Base-by-base conservation (phyloP, 1,140 invertebrate species). In the Chrysomallon squamiferum region DNA sequence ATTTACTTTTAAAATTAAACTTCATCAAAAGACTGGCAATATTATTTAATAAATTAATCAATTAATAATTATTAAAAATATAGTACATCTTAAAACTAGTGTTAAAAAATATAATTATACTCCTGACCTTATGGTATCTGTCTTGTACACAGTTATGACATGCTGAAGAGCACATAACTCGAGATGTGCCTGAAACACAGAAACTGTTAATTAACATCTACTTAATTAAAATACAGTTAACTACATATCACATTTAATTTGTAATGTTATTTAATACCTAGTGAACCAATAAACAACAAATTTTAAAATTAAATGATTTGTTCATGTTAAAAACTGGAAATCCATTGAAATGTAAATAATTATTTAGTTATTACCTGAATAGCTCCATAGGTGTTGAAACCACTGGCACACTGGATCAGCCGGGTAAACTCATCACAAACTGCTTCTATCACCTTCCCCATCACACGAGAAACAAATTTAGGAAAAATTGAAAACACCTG, bases 391-490 rank as follows among this genome's bases (percentile, higher is more conserved):
- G 85, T 81, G 78, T 89, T 90, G 82, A 93, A 93, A 60, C 88
- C 88, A 45, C 88, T 87, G 38, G 92, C 91, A 83, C 93, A 94
- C 38, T 92, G 91, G 88, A 95, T 92, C 2, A 97, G 87, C 25
- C 95, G 88, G 20, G 92, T 91, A 57, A 97, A 86, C 87, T 97
- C 96, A 86, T 97, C 95, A 62, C 93, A 92, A 66, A 97, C 92
- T 2, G 91, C 94, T 86, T 96, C 92, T 20, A 95, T 91, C 63
- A 97, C 93, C 77, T 93, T 92, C 22, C 90, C 91, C 73, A 97
- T 87, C 30, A 97, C 92, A 32, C 89, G 88, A 7, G 89, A 85
- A 30, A 95, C 86, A 74, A 95, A 86, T 35, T 89, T 88, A 29
- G 93, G 93, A 32, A 93, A 93, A 11, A 96, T 91, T 49, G 91